These are phyloP conservation scores for Dryococelus australis DNA, from an alignment of 2,888 invertebrate species.

Conservation along the genomic window DNA sequence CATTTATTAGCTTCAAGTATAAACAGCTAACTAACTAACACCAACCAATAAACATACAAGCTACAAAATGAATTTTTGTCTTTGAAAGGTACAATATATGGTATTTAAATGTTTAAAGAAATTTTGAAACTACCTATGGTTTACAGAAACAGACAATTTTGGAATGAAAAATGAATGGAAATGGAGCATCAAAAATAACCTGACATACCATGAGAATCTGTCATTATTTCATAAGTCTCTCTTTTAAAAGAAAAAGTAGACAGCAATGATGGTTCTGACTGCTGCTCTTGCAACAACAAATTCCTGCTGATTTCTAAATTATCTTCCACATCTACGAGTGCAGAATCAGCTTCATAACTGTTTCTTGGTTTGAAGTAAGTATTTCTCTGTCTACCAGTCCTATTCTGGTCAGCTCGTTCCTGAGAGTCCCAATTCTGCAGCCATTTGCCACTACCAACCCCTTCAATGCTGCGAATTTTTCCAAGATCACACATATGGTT, in stretches of 20 bases:
- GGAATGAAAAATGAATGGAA: not conserved
- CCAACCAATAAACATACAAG: too few species aligned
- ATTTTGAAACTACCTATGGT: too few species aligned
- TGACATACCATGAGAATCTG: not conserved
- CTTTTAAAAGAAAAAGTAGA: not conserved
- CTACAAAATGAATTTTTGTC: too few species aligned
- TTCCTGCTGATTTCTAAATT: not conserved
- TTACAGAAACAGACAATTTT: too few species aligned
- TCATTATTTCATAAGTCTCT: not conserved
- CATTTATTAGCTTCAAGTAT: too few species aligned
- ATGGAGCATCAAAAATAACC: not conserved
- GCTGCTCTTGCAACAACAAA: not conserved
- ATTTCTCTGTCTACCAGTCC: too few species aligned
- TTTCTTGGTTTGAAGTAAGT: not conserved
- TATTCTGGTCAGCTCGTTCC: too few species aligned
- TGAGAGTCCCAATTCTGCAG: not conserved
- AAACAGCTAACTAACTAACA: too few species aligned
- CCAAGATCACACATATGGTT: conserved; percentile 3
- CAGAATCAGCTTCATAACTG: not conserved
- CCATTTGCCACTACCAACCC: not conserved
- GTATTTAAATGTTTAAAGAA: too few species aligned
- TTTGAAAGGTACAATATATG: too few species aligned
- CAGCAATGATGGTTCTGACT: not conserved
- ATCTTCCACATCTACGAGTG: not conserved
- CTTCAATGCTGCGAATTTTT: not conserved